A percentile compares a stretch with the other conserved stretches of the same genome.
Conservation (phyloP, 2,888 invertebrate species). For the Dicranocentrus wangi region DNA sequence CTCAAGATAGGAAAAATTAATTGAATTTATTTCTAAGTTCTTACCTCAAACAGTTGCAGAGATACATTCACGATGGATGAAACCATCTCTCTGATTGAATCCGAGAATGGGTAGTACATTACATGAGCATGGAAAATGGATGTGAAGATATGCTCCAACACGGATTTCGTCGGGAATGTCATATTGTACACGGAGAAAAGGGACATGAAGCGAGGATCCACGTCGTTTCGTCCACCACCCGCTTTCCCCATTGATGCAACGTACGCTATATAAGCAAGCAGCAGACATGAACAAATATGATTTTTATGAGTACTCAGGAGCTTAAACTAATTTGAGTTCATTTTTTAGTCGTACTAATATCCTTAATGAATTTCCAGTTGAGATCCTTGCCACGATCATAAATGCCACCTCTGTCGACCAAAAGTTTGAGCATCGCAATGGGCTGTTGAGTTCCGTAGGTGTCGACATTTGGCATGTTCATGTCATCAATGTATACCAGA, state of each 20-base stretch:
- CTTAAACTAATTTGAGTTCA: too few species aligned
- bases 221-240: slow-evolving; percentile 91
- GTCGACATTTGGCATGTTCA: slow-evolving; percentile 93
- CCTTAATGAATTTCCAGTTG: slow-evolving; percentile 90
- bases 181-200: slow-evolving; percentile 92
- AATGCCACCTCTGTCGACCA: slow-evolving; percentile 91
- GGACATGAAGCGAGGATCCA: slow-evolving; percentile 92
- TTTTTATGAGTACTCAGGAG: too few species aligned
- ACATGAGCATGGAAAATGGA: slow-evolving; percentile 89
- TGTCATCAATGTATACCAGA: slow-evolving; percentile 92
- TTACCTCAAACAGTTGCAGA: slow-evolving; percentile 86
- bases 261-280: slow-evolving; percentile 77
- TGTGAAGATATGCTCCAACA: slow-evolving; percentile 86
- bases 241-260: slow-evolving; percentile 90
- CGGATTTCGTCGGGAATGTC: slow-evolving; percentile 85
- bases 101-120: slow-evolving; percentile 78
- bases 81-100: slow-evolving; percentile 81
- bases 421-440: slow-evolving; percentile 89
- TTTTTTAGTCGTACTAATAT: slow-evolving; percentile 82
- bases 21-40: too few species aligned
- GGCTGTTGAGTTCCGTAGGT: slow-evolving; percentile 95
- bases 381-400: slow-evolving; percentile 92
- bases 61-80: slow-evolving; percentile 85
- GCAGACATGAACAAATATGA: not conserved
- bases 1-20: too few species aligned